Evolutionary conservation across 2,888 invertebrate genomes (phyloP).

Genomic region (Hydriomena furcata): DNA sequence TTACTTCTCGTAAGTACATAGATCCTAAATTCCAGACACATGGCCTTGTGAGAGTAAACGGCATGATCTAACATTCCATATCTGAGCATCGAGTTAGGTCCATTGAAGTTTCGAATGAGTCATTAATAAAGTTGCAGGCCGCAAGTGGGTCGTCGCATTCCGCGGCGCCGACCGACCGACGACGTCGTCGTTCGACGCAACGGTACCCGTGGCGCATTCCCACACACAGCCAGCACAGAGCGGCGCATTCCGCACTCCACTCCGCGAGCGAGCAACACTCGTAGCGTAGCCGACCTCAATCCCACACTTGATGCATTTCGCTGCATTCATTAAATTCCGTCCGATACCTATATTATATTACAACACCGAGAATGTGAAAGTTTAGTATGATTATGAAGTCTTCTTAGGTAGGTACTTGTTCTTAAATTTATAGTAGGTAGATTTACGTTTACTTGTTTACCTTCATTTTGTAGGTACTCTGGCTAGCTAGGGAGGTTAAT

Average conservation of each 20-base stretch:
- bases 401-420: neutral
- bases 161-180: conserved; percentile 59
- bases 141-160: conserved; percentile 81
- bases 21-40: conserved; percentile 1
- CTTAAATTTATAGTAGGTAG: too few relatives aligned
- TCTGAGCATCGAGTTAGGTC: conserved; percentile 34
- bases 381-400: neutral
- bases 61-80: conserved; percentile 28
- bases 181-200: conserved; percentile 56
- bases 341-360: conserved; percentile 16
- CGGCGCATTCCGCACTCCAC: conserved; percentile 69
- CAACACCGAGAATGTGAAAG: conserved; percentile 17
- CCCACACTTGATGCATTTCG: conserved; percentile 42
- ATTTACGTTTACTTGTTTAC: too few relatives aligned
- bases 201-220: conserved; percentile 81
- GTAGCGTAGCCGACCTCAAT: conserved; percentile 61
- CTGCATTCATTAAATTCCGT: conserved; percentile 33
- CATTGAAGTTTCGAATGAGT: conserved; percentile 66
- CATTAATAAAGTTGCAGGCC: conserved; percentile 62
- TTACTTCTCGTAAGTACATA: too few relatives aligned
- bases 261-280: conserved; percentile 42
- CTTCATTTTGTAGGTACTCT: too few relatives aligned
- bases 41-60: conserved; percentile 20
- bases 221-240: conserved; percentile 78
- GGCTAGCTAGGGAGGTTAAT: too few relatives aligned